Evolutionary conservation across 2,113 vertebrate genomes (phyloP).

Genomic region (Coturnix japonica): DNA sequence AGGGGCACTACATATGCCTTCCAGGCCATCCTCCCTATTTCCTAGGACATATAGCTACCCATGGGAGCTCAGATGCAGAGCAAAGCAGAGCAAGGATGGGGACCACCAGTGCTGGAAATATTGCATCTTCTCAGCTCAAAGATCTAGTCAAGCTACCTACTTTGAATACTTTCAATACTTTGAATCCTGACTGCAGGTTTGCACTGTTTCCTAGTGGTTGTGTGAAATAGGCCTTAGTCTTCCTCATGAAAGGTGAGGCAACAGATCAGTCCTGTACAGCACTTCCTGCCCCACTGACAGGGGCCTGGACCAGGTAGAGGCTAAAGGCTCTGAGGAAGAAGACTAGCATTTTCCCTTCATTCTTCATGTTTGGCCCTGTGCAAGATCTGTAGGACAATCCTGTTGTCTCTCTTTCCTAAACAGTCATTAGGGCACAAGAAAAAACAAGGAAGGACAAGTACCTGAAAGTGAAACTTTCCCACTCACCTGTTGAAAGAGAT

Average conservation of each 20-base stretch:
- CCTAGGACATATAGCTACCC: slow-evolving; percentile 52
- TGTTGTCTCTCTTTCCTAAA: neutral
- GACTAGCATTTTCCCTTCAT: neutral
- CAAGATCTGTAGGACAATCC: neutral
- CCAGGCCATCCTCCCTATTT: neutral
- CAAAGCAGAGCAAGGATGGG: neutral
- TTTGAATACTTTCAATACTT: neutral
- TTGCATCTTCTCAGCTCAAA: neutral
- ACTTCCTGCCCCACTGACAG: neutral
- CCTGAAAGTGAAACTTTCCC: neutral
- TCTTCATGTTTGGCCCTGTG: neutral
- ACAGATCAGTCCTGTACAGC: neutral
- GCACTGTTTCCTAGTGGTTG: neutral
- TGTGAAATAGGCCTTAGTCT: neutral
- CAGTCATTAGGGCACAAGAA: neutral
- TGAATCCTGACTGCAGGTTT: neutral
- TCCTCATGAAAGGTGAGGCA: neutral
- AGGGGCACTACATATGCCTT: neutral
- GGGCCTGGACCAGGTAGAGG: neutral
- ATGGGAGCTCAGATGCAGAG: slow-evolving; percentile 8
- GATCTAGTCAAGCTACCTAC: neutral
- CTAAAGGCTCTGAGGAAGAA: neutral
- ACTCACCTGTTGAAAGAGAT: neutral
- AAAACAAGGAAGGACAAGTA: neutral
- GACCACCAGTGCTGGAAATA: neutral